phyloP scores from a whole-genome alignment of 92 coral and sea anemone genomes.

The Epizoanthus stellaris region DNA sequence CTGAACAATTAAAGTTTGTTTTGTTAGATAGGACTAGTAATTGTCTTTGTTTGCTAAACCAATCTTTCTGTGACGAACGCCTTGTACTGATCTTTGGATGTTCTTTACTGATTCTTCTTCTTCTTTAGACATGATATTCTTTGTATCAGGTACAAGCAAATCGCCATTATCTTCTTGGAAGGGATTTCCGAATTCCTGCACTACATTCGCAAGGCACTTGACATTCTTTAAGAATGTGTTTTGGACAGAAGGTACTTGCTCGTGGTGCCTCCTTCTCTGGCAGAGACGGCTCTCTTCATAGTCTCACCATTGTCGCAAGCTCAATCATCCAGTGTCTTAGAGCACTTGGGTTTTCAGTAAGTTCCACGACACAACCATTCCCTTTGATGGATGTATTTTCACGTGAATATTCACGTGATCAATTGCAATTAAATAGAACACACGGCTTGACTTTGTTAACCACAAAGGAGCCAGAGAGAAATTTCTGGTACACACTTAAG shows the following conservation, averaged over 20 bases:
- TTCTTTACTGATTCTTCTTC: slow-evolving; percentile 53
- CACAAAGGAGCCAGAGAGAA: slow-evolving; percentile 63
- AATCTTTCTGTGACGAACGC: too few species aligned
- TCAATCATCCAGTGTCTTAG: too few species aligned
- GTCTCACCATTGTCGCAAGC: too few species aligned
- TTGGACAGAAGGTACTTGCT: slow-evolving; percentile 27
- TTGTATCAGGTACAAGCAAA: slow-evolving; percentile 58
- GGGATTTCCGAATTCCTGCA: slow-evolving; percentile 69
- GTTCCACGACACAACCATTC: neutral
- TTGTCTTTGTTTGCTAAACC: too few species aligned
- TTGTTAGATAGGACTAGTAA: too few species aligned
- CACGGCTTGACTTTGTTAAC: slow-evolving; percentile 56
- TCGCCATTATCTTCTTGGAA: slow-evolving; percentile 58
- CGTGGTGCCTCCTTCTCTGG: too few species aligned
- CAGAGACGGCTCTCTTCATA: too few species aligned
- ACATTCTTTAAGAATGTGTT: slow-evolving; percentile 44
- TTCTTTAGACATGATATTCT: slow-evolving; percentile 47
- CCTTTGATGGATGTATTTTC: slow-evolving; percentile 72
- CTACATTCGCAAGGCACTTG: slow-evolving; percentile 12
- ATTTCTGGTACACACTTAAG: slow-evolving; percentile 57
- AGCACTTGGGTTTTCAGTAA: too few species aligned
- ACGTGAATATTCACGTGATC: slow-evolving; percentile 66
- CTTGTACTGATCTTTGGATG: too few species aligned
- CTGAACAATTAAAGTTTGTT: too few species aligned
- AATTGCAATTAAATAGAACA: slow-evolving; percentile 64